phyloP scores from a whole-genome alignment of 1,140 invertebrate species.

The Melitaea cinxia region DNA sequence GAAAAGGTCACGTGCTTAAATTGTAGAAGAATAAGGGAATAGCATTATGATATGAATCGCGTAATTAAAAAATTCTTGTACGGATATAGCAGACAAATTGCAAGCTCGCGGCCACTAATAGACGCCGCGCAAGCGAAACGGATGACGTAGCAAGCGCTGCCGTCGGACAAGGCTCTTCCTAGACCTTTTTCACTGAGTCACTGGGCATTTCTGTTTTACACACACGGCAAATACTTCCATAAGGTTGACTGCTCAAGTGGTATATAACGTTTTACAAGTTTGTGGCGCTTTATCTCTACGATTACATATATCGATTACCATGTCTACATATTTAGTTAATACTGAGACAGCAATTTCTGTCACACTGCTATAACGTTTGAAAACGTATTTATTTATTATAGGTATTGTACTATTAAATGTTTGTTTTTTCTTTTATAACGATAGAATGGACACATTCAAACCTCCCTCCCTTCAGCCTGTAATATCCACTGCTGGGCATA shows the following conservation, averaged over 20 bases:
- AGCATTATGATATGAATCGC: not conserved
- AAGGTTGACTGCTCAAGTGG: not conserved
- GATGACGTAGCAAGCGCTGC: slow-evolving; percentile 37
- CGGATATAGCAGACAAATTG: slow-evolving; percentile 17
- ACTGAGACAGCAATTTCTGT: not conserved
- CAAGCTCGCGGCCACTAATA: slow-evolving; percentile 50
- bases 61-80: slow-evolving; percentile 23
- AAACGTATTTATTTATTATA: not conserved
- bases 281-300: not conserved
- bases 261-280: slow-evolving; percentile 1
- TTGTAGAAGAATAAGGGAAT: too few relatives aligned
- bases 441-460: too few relatives aligned
- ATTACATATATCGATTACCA: not conserved
- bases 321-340: not conserved
- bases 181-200: slow-evolving; percentile 53
- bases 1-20: not conserved
- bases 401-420: too few relatives aligned
- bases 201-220: slow-evolving; percentile 23
- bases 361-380: not conserved
- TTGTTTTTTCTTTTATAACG: too few relatives aligned
- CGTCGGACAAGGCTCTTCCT: slow-evolving; percentile 62
- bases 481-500: too few relatives aligned
- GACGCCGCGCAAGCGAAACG: slow-evolving; percentile 37
- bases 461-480: too few relatives aligned
- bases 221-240: slow-evolving; percentile 17